These are phyloP conservation scores for Gadus chalcogrammus DNA, from an alignment of 2,113 vertebrate species.

Conservation along the genomic window DNA sequence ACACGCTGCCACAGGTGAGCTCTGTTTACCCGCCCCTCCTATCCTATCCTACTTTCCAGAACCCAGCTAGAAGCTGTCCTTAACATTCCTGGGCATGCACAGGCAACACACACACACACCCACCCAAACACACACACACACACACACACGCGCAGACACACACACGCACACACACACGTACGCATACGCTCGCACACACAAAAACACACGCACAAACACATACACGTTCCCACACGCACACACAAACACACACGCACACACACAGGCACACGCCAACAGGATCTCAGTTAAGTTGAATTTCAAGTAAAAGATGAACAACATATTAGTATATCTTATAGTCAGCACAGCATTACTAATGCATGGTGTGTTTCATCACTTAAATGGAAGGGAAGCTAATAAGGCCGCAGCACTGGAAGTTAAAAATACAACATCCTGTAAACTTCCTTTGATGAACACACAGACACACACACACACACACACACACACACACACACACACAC, in stretches of 20 bases:
- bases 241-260: too few relatives aligned
- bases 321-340: not conserved
- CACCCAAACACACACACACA: not conserved
- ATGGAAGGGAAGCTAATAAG: too few relatives aligned
- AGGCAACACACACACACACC: constrained; percentile 1
- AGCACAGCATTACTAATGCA: not conserved
- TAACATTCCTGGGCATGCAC: constrained; percentile 15
- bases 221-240: too few relatives aligned
- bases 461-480: too few relatives aligned
- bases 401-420: too few relatives aligned
- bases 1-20: not conserved
- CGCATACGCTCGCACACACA: too few relatives aligned
- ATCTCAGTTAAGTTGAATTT: not conserved
- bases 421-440: too few relatives aligned
- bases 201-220: too few relatives aligned
- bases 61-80: not conserved
- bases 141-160: not conserved
- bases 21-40: not conserved
- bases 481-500: too few relatives aligned
- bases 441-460: too few relatives aligned
- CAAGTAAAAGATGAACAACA: not conserved
- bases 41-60: not conserved
- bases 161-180: not conserved
- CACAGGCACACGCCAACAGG: too few relatives aligned
- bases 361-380: not conserved